Base-by-base conservation (phyloP, 2,888 invertebrate species). In the Trachelus iudaicus region DNA sequence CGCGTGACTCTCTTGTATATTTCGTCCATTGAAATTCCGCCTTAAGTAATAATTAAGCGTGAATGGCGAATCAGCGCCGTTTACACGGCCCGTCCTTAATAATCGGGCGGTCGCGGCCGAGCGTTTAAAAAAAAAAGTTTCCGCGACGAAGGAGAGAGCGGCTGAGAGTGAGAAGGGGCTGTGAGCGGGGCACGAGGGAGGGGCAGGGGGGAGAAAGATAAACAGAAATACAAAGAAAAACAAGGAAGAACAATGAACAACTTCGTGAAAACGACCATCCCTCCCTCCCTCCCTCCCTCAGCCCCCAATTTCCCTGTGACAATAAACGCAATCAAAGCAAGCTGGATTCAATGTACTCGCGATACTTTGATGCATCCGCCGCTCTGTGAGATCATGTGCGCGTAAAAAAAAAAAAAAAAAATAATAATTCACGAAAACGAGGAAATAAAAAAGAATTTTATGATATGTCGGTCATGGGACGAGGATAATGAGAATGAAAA, bases 141-240 rank as follows among this genome's bases (percentile, higher is more conserved):
- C 2, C 23, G 40, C 23, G 23, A 56, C 2, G 23, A 56, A 56
- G 15, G 23, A 15, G 23, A 56, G 9, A 56, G 23, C 6, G 15
- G 4, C 4, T 15, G 40, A 15, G 40, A 15, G 4, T 4, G 13
- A 4, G 15, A 15, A 1, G 4, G 15, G 40, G 4, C 40, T 4
- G 4, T 0, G 40, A n/a, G n/a, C n/a, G 13, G 37, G 13, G 37
- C 1, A 3, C 1, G 37, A 2, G 3, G 12, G 0, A 0, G 1
- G 35, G 0, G 12, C 3, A 4, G 12, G 13, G 13, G 4, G 4
- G 4, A 40, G 12, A 37, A 12, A 40, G 40, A 56, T 15, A 40
- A 40, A 1, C 40, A 15, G 15, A 40, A 1, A 15, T 13, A 40
- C 15, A 40, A 40, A 15, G 4, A 15, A 40, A 40, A 40, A 40